These are phyloP conservation scores for Xestia rhomboidea DNA, from an alignment of 2,888 invertebrate genomes.

Conservation along the genomic window DNA sequence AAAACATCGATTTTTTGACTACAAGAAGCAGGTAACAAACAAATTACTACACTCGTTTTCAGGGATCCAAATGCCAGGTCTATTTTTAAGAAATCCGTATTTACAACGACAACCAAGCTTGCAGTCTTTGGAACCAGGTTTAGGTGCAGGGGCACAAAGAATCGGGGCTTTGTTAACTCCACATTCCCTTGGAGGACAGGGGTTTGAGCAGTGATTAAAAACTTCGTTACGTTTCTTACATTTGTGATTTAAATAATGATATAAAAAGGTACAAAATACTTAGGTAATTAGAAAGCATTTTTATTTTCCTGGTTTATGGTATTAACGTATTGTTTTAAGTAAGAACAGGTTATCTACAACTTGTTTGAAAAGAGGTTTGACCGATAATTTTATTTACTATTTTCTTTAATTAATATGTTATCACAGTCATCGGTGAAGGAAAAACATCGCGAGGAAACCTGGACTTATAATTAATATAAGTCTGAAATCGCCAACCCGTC, in stretches of 20 bases:
- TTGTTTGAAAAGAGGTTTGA: background rate
- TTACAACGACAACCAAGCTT: conserved; percentile 67
- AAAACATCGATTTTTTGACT: no score
- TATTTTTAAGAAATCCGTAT: conserved; percentile 65
- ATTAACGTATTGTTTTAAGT: background rate
- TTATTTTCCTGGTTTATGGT: background rate
- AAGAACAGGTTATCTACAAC: background rate
- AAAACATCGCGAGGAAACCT: no score
- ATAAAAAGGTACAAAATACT: background rate
- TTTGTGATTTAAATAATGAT: background rate
- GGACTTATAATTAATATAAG: no score
- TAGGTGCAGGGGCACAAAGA: conserved; percentile 55
- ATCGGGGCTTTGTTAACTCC: conserved; percentile 58
- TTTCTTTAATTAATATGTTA: background rate
- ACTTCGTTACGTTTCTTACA: conserved; percentile 67
- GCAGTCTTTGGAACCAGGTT: conserved; percentile 54
- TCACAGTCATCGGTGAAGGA: no score
- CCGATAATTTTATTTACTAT: background rate
- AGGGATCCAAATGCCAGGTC: conserved; percentile 66
- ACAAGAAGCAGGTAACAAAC: no score
- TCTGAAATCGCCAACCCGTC: no score
- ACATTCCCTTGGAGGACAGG: conserved; percentile 68
- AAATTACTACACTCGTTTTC: conserved; percentile 68
- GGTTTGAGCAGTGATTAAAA: conserved; percentile 65
- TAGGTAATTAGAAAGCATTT: background rate